Conservation (phyloP, 1,140 invertebrate species). For the Drosophila pachea region DNA sequence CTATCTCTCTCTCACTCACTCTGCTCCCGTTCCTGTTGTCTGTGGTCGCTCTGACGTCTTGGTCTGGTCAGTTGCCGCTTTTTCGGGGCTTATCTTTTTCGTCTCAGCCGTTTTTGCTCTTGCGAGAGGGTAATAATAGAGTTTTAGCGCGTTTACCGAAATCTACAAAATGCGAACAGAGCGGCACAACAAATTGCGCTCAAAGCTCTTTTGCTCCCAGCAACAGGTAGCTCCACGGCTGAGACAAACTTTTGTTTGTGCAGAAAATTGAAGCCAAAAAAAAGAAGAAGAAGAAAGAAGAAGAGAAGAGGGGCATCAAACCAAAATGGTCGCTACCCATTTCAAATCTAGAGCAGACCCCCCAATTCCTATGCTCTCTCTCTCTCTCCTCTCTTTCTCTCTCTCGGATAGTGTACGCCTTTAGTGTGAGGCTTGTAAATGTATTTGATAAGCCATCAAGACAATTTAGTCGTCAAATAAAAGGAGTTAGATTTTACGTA, state of each 20-base stretch:
- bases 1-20: background rate
- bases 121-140: slow-evolving; percentile 35
- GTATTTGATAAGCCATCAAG: too few relatives aligned
- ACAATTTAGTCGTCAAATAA: too few relatives aligned
- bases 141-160: slow-evolving; percentile 32
- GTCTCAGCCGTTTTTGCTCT: slow-evolving; percentile 28
- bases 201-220: slow-evolving; percentile 12
- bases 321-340: too few relatives aligned
- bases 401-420: too few relatives aligned
- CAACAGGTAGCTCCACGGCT: slow-evolving; percentile 32
- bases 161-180: slow-evolving; percentile 3
- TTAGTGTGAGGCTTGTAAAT: too few relatives aligned
- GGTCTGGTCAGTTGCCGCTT: slow-evolving; percentile 32
- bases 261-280: too few relatives aligned
- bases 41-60: slow-evolving; percentile 56
- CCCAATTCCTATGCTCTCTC: too few relatives aligned
- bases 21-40: slow-evolving; percentile 12
- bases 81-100: slow-evolving; percentile 32
- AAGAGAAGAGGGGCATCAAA: too few relatives aligned
- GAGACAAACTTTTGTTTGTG: slow-evolving; percentile 20
- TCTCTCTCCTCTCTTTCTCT: too few relatives aligned
- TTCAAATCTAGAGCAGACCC: too few relatives aligned
- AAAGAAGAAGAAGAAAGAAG: too few relatives aligned
- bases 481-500: too few relatives aligned
- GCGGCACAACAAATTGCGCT: slow-evolving; percentile 11